Evolutionary conservation across 2,113 vertebrate species (phyloP).

Genomic region (Aptenodytes patagonicus): DNA sequence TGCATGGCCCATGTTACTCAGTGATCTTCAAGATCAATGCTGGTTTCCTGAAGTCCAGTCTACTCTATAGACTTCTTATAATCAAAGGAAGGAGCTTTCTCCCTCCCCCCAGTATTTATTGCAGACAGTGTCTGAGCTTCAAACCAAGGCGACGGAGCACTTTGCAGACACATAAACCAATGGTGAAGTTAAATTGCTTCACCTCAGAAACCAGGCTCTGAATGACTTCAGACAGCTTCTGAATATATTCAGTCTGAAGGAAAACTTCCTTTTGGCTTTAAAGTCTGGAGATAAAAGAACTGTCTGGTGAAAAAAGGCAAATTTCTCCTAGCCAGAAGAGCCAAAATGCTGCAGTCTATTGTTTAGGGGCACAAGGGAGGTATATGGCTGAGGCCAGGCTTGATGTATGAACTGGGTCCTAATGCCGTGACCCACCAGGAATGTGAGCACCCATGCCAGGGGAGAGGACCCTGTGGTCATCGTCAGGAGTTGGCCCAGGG

Average conservation of each 20-base stretch:
- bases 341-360: neutral
- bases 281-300: slow-evolving; percentile 14
- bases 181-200: slow-evolving; percentile 4
- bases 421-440: neutral
- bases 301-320: neutral
- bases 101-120: slow-evolving; percentile 27
- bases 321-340: neutral
- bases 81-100: slow-evolving; percentile 21
- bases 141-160: neutral
- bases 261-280: slow-evolving; percentile 32
- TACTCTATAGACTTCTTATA: neutral
- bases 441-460: neutral
- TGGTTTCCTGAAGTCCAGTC: slow-evolving; percentile 46
- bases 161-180: slow-evolving; percentile 8
- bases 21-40: slow-evolving; percentile 45
- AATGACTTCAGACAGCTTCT: slow-evolving; percentile 41
- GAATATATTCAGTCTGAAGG: slow-evolving; percentile 4
- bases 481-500: neutral
- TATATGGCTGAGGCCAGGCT: neutral
- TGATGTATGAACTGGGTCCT: neutral
- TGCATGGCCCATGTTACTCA: neutral
- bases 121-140: slow-evolving; percentile 9
- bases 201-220: slow-evolving; percentile 24
- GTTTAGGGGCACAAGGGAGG: neutral
- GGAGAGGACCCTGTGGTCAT: neutral